phyloP scores from a whole-genome alignment of 2,113 vertebrate species.

The Cheilinus undulatus region DNA sequence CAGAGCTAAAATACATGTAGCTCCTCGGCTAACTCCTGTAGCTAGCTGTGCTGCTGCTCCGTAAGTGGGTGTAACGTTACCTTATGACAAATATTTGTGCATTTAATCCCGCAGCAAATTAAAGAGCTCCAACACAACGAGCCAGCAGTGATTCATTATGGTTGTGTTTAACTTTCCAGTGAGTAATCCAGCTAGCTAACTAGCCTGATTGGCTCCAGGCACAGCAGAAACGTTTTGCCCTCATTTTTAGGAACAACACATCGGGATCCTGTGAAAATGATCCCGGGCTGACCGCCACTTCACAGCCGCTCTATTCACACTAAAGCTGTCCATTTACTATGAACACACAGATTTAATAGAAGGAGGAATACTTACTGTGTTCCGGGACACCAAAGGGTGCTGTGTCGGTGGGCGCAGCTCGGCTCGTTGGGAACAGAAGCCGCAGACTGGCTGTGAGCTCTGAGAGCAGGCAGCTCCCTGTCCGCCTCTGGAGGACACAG shows the following conservation, averaged over 20 bases:
- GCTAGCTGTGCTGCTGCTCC: conserved; percentile 53
- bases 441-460: conserved; percentile 50
- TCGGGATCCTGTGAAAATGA: conserved; percentile 13
- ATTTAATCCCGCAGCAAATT: not conserved
- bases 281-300: not conserved
- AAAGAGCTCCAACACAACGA: not conserved
- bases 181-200: conserved; percentile 39
- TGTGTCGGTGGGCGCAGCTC: conserved; percentile 57
- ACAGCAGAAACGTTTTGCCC: conserved; percentile 48
- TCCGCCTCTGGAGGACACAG: not conserved
- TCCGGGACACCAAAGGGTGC: conserved; percentile 27
- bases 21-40: conserved; percentile 55
- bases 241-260: conserved; percentile 41
- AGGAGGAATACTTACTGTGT: conserved; percentile 65
- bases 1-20: conserved; percentile 56
- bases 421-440: conserved; percentile 47
- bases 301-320: not conserved
- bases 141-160: too few species aligned
- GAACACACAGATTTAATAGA: not conserved
- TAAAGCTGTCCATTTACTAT: not conserved
- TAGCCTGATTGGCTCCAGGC: conserved; percentile 52
- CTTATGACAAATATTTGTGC: conserved; percentile 1
- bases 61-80: conserved; percentile 12
- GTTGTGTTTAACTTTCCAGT: not conserved
- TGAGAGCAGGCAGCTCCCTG: conserved; percentile 37